Evolutionary conservation across 2,888 invertebrate species (phyloP).

Genomic region (Calameuta idolon): DNA sequence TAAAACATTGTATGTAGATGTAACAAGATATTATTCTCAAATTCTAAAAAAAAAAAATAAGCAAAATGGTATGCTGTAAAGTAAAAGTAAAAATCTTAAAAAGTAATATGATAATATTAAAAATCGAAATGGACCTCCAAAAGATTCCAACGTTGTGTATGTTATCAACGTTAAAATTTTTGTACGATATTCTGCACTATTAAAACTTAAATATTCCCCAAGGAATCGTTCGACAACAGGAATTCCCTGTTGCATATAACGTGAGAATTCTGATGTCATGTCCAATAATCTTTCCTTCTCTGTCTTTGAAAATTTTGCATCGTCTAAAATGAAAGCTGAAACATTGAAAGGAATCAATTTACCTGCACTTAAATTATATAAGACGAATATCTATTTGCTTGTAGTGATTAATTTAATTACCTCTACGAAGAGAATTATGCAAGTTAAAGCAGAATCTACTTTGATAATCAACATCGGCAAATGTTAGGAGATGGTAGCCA

Average conservation of each 20-base stretch:
- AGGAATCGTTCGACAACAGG: conserved; percentile 57
- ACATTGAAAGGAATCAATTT: conserved; percentile 13
- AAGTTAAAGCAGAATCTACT: conserved; percentile 61
- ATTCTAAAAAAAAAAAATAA: conserved; percentile 37
- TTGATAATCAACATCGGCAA: conserved; percentile 55
- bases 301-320: conserved; percentile 44
- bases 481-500: conserved; percentile 62
- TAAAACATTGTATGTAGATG: conserved; percentile 54
- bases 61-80: background rate
- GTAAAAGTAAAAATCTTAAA: background rate
- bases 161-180: conserved; percentile 54
- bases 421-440: conserved; percentile 54
- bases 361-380: background rate
- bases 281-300: conserved; percentile 53
- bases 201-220: conserved; percentile 53
- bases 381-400: background rate
- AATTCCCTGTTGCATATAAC: conserved; percentile 62
- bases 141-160: conserved; percentile 54
- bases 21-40: conserved; percentile 47
- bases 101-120: background rate
- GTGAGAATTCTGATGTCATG: conserved; percentile 54
- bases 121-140: conserved; percentile 35
- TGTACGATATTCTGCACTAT: conserved; percentile 48
- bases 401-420: conserved; percentile 28
- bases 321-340: conserved; percentile 57